A percentile compares a stretch with the other conserved stretches of the same genome.
Conservation (phyloP, 2,797 vertebrate species). For the Sebastes jordani region DNA sequence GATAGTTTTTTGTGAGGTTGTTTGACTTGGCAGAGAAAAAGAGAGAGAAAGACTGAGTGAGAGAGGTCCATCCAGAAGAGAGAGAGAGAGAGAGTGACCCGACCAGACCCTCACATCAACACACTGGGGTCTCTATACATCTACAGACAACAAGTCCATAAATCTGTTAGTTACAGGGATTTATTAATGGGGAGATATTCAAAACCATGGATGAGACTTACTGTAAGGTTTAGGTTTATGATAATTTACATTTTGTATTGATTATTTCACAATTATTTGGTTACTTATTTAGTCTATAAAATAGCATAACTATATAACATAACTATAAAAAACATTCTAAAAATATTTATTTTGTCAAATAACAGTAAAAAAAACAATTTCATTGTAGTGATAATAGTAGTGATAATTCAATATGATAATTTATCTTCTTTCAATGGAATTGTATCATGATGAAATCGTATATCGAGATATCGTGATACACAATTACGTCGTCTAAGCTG, state of each 20-base stretch:
- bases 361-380: background rate
- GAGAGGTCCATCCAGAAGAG: slow-evolving; percentile 12
- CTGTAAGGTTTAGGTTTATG: background rate
- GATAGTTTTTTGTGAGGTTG: slow-evolving; percentile 58
- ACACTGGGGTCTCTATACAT: slow-evolving; percentile 37
- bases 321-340: background rate
- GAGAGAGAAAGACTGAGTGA: slow-evolving; percentile 1
- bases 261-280: background rate
- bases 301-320: background rate
- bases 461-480: too few relatives aligned
- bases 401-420: background rate
- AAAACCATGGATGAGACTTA: slow-evolving; percentile 2
- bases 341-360: background rate
- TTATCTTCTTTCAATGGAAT: too few relatives aligned
- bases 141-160: slow-evolving; percentile 57
- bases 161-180: slow-evolving; percentile 52
- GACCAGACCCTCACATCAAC: slow-evolving; percentile 44
- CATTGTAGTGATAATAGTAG: too few relatives aligned
- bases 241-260: background rate
- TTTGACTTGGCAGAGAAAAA: slow-evolving; percentile 71
- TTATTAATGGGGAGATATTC: slow-evolving; percentile 10
- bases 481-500: too few relatives aligned
- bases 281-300: background rate
- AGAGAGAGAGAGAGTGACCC: slow-evolving; percentile 28
- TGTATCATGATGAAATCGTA: too few relatives aligned